Base-by-base conservation (phyloP, 2,113 vertebrate species). In the Cryptomyrus ogoouensis region DNA sequence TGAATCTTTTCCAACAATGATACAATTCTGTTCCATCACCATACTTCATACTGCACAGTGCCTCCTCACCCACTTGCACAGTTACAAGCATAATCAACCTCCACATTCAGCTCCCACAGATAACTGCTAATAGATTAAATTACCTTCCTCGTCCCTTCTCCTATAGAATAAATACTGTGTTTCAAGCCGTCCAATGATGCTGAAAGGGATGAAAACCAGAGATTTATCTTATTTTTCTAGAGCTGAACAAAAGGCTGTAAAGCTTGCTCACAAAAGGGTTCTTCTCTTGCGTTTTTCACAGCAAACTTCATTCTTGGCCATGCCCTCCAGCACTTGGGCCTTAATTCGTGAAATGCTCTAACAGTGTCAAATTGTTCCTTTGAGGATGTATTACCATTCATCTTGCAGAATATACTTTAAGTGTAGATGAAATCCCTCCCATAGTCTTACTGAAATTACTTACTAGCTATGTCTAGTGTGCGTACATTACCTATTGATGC, bases 341-440 rank as follows among this genome's bases (percentile, higher is more conserved):
- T 86, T 27, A 50, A 86, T 50, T 27, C 2, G 5, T 35, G 84
- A 27, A 50, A 50, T 35, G 84, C 84, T 50, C 84, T n/a, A 83
- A 44, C 77, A 13, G 77, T 39, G 19, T 70, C 27, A 70, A 31
- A 70, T 70, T 70, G 5, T 50, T 50, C 46, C 24, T 86, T 27
- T 27, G 83, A 86, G 24, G n/a, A 31, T 8, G 83, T 44, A 44
- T 24, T 84, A 46, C 84, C 13, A n/a, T 13, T 50, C 84, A 5
- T 86, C 49, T 44, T 13, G 5, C 19, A 83, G 31, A 83, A 83
- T 83, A 44, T 83, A 83, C 24, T 9, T 52, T 52, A 27, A 86
- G 84, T 31, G 84, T 31, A 86, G 84, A 86, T 86, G 84, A 83
- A 83, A 83, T 83, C 15, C 5, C 39, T 83, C 42, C 77, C 87